Percentiles rank a stretch among this genome's conserved stretches.
These are phyloP conservation scores for Drosophila baimaii DNA, from an alignment of 1,140 invertebrate genomes.

Conservation along the genomic window DNA sequence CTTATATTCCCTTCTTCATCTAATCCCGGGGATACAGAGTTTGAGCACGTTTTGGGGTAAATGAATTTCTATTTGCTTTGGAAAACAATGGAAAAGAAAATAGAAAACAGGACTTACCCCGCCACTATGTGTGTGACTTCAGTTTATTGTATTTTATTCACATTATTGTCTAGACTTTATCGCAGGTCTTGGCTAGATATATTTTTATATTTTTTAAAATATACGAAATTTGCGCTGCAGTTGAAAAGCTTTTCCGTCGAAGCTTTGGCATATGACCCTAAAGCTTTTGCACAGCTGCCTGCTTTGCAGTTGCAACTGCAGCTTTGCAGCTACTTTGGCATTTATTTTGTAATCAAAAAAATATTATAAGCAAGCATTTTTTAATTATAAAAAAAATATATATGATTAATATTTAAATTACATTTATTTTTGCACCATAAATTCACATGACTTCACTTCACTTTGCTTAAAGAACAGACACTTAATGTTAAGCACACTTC, in stretches of 20 bases:
- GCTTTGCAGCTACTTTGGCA: slow-evolving; percentile 35
- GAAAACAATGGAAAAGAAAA: not conserved
- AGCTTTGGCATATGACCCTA: slow-evolving; percentile 37
- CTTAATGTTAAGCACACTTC: not conserved
- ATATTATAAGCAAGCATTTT: not conserved
- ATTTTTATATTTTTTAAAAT: not conserved
- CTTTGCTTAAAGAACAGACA: not conserved
- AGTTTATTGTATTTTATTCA: not conserved
- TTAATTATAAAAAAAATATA: not conserved
- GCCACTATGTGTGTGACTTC: not conserved
- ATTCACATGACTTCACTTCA: slow-evolving; percentile 20
- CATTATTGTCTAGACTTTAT: slow-evolving; percentile 15
- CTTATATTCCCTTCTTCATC: not conserved
- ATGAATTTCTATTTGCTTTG: not conserved
- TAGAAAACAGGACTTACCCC: not conserved
- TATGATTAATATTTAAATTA: not conserved
- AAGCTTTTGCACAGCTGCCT: slow-evolving; percentile 36
- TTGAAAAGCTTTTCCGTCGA: slow-evolving; percentile 32
- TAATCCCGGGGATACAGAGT: slow-evolving; percentile 6
- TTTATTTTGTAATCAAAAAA: slow-evolving; percentile 19
- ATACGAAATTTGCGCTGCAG: slow-evolving; percentile 49
- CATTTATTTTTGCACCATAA: not conserved
- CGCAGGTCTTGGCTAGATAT: not conserved
- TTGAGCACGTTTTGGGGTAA: slow-evolving; percentile 29
- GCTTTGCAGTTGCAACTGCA: slow-evolving; percentile 29